Percentiles rank a stretch among this genome's conserved stretches.
Evolutionary conservation across 1,140 invertebrate species (phyloP).

Genomic region (Trissolcus basalis): DNA sequence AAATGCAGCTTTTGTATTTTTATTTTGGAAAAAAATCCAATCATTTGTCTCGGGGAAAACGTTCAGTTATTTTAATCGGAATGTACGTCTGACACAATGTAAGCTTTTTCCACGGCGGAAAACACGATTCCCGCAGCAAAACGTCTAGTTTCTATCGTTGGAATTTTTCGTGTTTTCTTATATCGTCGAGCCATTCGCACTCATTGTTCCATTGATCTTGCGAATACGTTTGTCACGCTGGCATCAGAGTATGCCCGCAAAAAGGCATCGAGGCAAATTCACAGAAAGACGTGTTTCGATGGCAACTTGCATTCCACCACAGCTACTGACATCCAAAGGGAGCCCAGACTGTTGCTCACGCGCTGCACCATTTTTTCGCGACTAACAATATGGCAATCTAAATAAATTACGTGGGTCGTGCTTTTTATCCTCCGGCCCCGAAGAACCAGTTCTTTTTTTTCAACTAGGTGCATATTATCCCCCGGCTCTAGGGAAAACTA

Average conservation of each 20-base stretch:
- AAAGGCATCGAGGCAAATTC: conserved; percentile 54
- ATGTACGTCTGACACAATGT: too few species aligned
- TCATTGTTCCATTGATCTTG: conserved; percentile 30
- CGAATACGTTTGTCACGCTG: conserved; percentile 38
- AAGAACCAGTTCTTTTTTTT: conserved; percentile 13
- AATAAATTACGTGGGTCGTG: conserved; percentile 36
- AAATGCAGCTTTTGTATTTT: too few species aligned
- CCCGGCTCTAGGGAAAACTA: conserved; percentile 8
- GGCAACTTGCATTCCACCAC: conserved; percentile 56
- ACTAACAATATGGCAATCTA: conserved; percentile 52
- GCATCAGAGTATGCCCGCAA: conserved; percentile 32
- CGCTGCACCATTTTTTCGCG: conserved; percentile 33
- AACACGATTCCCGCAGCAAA: too few species aligned
- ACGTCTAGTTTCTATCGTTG: too few species aligned
- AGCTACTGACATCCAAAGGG: conserved; percentile 45
- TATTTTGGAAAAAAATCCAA: not conserved
- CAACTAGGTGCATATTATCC: too few species aligned
- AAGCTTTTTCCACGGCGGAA: too few species aligned
- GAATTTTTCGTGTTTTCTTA: not conserved
- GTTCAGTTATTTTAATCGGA: not conserved
- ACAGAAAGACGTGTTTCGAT: conserved; percentile 56
- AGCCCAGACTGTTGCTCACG: conserved; percentile 8
- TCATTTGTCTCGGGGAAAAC: too few species aligned
- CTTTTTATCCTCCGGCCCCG: conserved; percentile 18
- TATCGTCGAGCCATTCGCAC: conserved; percentile 4